Base-by-base conservation (phyloP, 2,888 invertebrate genomes). In the Archaeoteleia sp. region DNA sequence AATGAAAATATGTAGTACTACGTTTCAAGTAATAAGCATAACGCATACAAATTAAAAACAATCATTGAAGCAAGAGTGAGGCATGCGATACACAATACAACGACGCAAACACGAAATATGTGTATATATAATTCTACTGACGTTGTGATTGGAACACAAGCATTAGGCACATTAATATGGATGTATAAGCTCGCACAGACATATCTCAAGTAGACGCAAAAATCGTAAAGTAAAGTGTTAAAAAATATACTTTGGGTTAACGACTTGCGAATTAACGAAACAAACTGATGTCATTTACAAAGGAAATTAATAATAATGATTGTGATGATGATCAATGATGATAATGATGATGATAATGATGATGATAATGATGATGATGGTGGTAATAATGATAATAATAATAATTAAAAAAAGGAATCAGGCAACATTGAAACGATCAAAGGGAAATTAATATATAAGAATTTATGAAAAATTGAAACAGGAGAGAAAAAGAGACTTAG, bases 371-470 rank as follows among this genome's bases (percentile, higher is more conserved):
- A 87, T 87, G 87, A 46, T 86, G 85, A 87, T 86, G 62, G 48
- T 46, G 87, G 67, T 60, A 66, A 87, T 86, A 86, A 87, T 86
- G 87, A 65, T 86, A 86, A 87, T 86, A 61, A 70, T 73, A 87
- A 86, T 86, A 87, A 87, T 86, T 85, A 86, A 78, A 73, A 79
- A 79, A 85, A 81, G 86, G 87, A 85, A 86, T 86, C 87, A 88
- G 88, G 88, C 88, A 89, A 88, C 86, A 87, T 87, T 87, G 87
- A 87, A 84, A 85, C 84, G 84, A 85, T 85, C 84, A 83, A 87
- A 88, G 88, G 87, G 87, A 87, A 86, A 73, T 71, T 58, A 71
- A 71, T 62, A 57, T 70, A 70, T 48, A 67, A 71, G 65, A 69
- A 66, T 48, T 58, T 62, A 67, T 65, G 57, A 65, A 49, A 71